Evolutionary conservation across 1,140 invertebrate species (phyloP).

Genomic region (Euwallacea fornicatus): DNA sequence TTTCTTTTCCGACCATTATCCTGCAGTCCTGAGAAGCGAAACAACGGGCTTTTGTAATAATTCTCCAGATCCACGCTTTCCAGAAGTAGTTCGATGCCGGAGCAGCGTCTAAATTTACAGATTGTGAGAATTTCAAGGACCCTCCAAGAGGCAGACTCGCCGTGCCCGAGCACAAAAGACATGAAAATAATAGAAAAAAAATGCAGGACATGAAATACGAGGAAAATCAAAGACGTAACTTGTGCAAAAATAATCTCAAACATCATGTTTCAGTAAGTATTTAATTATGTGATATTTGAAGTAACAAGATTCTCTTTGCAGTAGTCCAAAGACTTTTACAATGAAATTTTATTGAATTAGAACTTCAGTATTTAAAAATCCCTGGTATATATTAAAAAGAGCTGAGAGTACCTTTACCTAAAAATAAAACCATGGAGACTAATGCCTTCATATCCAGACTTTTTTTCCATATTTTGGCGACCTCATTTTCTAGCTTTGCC

Average conservation of each 20-base stretch:
- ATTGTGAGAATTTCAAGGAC: slow-evolving; percentile 12
- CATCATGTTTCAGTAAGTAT: background rate
- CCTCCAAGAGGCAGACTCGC: slow-evolving; percentile 3
- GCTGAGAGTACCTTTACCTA: slow-evolving; percentile 10
- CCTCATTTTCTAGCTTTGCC: slow-evolving; percentile 15
- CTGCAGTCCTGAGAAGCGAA: background rate
- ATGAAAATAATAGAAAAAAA: slow-evolving; percentile 1
- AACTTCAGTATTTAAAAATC: background rate
- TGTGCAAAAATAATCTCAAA: background rate
- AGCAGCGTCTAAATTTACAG: slow-evolving; percentile 10
- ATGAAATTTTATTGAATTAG: background rate
- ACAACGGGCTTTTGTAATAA: slow-evolving; percentile 7
- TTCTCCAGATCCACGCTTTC: slow-evolving; percentile 5
- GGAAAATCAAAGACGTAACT: background rate
- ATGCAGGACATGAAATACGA: background rate
- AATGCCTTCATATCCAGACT: background rate
- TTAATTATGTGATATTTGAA: background rate
- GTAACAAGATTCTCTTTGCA: background rate
- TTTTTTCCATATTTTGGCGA: slow-evolving; percentile 24
- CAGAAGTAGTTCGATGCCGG: slow-evolving; percentile 1
- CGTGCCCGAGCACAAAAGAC: slow-evolving; percentile 7
- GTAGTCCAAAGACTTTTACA: background rate
- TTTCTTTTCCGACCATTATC: slow-evolving; percentile 2
- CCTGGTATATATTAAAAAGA: background rate
- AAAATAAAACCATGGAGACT: slow-evolving; percentile 7